Evolutionary conservation across 2,888 invertebrate genomes (phyloP), one percentile per base, ranked within the genome.

Genomic region (Parnassius orleans): DNA sequence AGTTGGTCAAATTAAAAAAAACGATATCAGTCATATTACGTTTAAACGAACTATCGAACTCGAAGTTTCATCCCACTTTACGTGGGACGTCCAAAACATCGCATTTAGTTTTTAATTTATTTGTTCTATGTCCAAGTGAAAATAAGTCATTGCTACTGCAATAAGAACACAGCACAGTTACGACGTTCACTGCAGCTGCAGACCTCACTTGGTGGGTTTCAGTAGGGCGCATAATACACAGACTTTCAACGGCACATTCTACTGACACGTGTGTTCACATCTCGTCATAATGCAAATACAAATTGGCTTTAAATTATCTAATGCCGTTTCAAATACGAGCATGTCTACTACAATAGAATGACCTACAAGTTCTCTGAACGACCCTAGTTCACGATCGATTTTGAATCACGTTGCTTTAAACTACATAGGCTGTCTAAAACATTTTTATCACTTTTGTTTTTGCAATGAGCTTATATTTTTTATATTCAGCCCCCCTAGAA

Each of bases 241-340:
- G 12, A 52, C 44, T 9, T 33, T 2, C 10, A 11, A n/a, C 24
- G 43, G 42, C 59, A 52, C 47, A 47, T 41, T 33, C n/a, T 51
- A 44, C 15, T 43, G 14, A 15, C 55, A 61, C 60, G 60, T 46
- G 55, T 46, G 55, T 65, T 61, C 63, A 47, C 53, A 48, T 68
- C 64, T 61, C 52, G 65, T 66, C 71, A 74, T 71, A 72, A 75
- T 77, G 76, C 74, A 75, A 73, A 77, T 73, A 81, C 75, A 83
- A 84, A 85, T 83, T 80, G 75, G 68, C 69, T 76, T 76, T 83
- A 82, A 83, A 83, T 75, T 79, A 72, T 67, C 72, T 67, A 76
- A 15, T 44, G 79, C 78, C 41, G 9, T 46, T 46, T n/a, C 44
- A 12, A 55, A 46, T 19, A 44, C 44, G n/a, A 43, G 12, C 43